A percentile compares a stretch with the other conserved stretches of the same genome.
These are phyloP conservation scores for Solenodon paradoxus DNA, from an alignment of 2,113 vertebrate species.

Conservation along the genomic window DNA sequence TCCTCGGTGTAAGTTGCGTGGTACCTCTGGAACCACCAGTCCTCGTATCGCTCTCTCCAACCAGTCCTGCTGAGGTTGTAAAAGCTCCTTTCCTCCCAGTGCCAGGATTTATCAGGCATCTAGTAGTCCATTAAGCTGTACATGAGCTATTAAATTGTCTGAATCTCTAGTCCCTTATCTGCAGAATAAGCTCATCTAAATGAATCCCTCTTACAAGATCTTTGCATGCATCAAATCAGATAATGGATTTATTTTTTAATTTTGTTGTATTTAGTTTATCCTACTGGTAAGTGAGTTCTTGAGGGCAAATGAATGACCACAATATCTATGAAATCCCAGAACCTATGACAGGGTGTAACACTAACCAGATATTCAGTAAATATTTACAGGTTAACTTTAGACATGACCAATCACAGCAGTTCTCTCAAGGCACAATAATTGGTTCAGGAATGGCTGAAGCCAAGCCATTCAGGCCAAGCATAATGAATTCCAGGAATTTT, in stretches of 20 bases:
- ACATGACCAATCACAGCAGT: background rate
- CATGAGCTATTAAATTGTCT: background rate
- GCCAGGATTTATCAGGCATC: background rate
- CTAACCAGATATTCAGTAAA: background rate
- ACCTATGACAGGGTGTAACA: background rate
- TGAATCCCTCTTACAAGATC: background rate
- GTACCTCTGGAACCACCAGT: background rate
- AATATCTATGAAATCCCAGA: background rate
- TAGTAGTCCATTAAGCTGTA: background rate
- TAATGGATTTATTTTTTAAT: background rate
- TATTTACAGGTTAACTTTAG: background rate
- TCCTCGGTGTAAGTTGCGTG: background rate
- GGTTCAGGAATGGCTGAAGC: background rate
- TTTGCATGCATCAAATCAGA: background rate
- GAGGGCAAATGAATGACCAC: background rate
- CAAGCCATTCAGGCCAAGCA: background rate
- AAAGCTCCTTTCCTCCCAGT: background rate
- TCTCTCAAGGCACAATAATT: background rate
- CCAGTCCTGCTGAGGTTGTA: background rate
- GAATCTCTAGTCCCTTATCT: background rate
- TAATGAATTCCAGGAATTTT: background rate
- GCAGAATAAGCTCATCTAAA: background rate
- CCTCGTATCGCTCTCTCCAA: background rate
- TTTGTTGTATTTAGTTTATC: background rate
- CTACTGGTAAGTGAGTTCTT: background rate